Conservation (phyloP, 2,797 vertebrate species). For the Dromococcyx pavoninus region DNA sequence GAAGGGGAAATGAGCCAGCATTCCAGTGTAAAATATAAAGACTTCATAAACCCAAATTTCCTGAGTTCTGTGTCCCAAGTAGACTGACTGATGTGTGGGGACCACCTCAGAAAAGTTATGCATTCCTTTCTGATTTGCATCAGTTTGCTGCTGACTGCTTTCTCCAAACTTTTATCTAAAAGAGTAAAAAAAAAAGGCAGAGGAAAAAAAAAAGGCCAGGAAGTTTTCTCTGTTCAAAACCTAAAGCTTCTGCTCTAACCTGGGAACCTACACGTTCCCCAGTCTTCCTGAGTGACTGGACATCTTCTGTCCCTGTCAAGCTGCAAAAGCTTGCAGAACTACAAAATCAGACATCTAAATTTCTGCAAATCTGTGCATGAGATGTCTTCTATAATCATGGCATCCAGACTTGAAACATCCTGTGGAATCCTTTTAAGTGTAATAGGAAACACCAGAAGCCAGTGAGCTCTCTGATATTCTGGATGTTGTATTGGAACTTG, state of each 20-base stretch:
- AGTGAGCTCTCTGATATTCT: background rate
- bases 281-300: background rate
- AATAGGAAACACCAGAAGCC: background rate
- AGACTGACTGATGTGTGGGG: constrained; percentile 20
- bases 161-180: constrained; percentile 41
- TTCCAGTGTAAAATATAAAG: background rate
- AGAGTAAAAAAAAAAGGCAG: background rate
- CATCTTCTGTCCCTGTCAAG: background rate
- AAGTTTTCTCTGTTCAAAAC: background rate
- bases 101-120: constrained; percentile 21
- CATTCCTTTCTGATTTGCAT: constrained; percentile 51
- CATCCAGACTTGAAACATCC: background rate
- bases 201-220: background rate
- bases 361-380: background rate
- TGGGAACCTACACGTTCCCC: background rate
- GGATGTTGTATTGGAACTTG: background rate
- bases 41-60: background rate
- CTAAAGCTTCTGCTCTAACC: background rate
- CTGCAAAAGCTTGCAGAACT: background rate
- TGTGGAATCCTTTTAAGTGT: background rate
- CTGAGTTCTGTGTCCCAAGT: background rate
- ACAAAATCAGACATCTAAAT: background rate
- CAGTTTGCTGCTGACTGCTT: constrained; percentile 57
- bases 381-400: background rate
- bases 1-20: background rate